Conservation (phyloP, 2,113 vertebrate species). For the Apaloderma vittatum region DNA sequence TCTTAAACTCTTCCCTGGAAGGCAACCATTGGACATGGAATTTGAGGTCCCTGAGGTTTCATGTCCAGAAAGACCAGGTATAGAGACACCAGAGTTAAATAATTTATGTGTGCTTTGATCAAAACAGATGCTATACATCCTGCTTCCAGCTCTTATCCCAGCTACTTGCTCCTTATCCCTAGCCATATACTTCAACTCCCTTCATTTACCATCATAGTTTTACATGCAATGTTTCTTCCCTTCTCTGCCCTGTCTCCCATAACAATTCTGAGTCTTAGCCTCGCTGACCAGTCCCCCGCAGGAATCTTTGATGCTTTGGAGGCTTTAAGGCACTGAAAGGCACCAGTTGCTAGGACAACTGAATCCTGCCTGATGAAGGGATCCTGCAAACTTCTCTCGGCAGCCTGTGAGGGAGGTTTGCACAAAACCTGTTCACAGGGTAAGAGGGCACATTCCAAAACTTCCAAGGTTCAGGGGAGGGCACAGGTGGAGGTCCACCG, state of each 20-base stretch:
- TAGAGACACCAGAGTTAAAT: neutral
- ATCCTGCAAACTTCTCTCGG: neutral
- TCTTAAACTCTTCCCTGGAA: neutral
- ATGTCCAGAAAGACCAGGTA: neutral
- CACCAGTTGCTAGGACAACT: neutral
- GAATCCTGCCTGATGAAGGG: no score
- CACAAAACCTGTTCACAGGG: neutral
- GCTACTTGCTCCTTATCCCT: neutral
- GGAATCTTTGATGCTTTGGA: accelerated
- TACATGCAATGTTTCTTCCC: neutral
- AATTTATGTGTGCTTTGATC: neutral
- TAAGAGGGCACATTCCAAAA: neutral
- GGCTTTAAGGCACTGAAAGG: neutral
- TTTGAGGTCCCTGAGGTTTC: neutral
- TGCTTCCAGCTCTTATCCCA: neutral
- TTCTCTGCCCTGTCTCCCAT: neutral
- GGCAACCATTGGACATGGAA: neutral
- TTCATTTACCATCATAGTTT: neutral
- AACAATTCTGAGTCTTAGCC: neutral
- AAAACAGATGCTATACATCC: neutral
- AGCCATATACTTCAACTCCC: neutral
- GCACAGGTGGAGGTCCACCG: accelerated
- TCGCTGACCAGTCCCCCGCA: no score
- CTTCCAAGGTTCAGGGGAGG: neutral
- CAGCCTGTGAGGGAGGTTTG: neutral